Conservation (phyloP, 2,888 invertebrate genomes). For the Cynaeus angustus region DNA sequence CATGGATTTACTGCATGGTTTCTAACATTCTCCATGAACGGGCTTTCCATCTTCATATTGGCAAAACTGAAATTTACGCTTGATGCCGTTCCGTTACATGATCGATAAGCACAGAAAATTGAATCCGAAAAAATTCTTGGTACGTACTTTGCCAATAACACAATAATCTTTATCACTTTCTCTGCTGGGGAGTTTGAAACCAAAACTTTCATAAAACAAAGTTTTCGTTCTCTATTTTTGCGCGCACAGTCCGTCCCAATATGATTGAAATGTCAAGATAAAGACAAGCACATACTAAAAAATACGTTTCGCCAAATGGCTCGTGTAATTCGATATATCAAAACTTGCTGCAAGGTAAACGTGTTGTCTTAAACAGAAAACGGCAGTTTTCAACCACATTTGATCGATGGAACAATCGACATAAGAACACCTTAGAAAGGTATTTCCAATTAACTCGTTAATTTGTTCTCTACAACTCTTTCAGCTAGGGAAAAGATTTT, state of each 20-base stretch:
- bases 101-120: slow-evolving; percentile 20
- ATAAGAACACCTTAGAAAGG: slow-evolving; percentile 24
- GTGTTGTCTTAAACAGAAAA: slow-evolving; percentile 44
- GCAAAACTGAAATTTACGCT: slow-evolving; percentile 26
- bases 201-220: slow-evolving; percentile 23
- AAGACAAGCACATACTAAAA: slow-evolving; percentile 41
- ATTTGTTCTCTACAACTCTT: slow-evolving; percentile 1
- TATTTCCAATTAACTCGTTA: slow-evolving; percentile 31
- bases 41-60: slow-evolving; percentile 14
- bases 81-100: slow-evolving; percentile 11
- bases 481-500: background rate
- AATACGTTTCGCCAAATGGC: slow-evolving; percentile 43
- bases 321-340: slow-evolving; percentile 42
- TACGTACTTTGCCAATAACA: slow-evolving; percentile 3
- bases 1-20: slow-evolving; percentile 48
- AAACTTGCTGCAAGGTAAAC: slow-evolving; percentile 27
- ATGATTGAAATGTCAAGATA: slow-evolving; percentile 45
- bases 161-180: slow-evolving; percentile 36
- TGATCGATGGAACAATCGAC: slow-evolving; percentile 22
- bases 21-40: slow-evolving; percentile 39
- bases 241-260: slow-evolving; percentile 32
- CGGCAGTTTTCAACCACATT: slow-evolving; percentile 15
- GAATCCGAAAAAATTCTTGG: slow-evolving; percentile 17
- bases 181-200: background rate
- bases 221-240: slow-evolving; percentile 30